A percentile compares a stretch with the other conserved stretches of the same genome.
Evolutionary conservation across 2,888 invertebrate species (phyloP).

Genomic region (Athalia circularis): DNA sequence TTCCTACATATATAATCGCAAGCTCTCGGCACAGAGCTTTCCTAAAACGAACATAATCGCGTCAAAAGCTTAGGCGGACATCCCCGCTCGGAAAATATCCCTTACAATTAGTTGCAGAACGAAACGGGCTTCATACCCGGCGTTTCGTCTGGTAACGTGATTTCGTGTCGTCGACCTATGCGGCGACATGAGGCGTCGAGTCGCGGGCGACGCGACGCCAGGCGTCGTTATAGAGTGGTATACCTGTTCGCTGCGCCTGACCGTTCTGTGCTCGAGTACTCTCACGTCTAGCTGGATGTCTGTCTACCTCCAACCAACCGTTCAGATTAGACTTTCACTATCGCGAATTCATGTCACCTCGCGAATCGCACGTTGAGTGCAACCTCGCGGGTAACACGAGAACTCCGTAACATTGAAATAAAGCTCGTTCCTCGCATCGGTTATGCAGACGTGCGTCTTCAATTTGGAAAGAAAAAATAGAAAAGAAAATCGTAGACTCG

Average conservation of each 20-base stretch:
- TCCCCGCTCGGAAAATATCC: conserved; percentile 50
- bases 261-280: conserved; percentile 27
- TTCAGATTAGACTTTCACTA: not conserved
- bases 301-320: not conserved
- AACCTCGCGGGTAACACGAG: not conserved
- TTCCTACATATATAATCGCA: not conserved
- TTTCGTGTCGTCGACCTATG: conserved; percentile 65
- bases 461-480: too few relatives aligned
- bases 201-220: not conserved
- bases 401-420: not conserved
- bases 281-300: conserved; percentile 30
- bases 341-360: not conserved
- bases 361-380: not conserved
- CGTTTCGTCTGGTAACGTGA: conserved; percentile 64
- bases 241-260: conserved; percentile 38
- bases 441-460: not conserved
- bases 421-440: not conserved
- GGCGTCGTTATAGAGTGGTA: not conserved
- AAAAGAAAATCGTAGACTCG: too few relatives aligned
- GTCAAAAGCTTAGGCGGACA: conserved; percentile 59
- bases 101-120: conserved; percentile 57
- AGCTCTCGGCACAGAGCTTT: conserved; percentile 36
- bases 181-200: too few relatives aligned
- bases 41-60: conserved; percentile 61
- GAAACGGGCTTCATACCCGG: conserved; percentile 58